A percentile compares a stretch with the other conserved stretches of the same genome.
phyloP scores from a whole-genome alignment of 2,113 vertebrate species.

The Malaclemys terrapin region DNA sequence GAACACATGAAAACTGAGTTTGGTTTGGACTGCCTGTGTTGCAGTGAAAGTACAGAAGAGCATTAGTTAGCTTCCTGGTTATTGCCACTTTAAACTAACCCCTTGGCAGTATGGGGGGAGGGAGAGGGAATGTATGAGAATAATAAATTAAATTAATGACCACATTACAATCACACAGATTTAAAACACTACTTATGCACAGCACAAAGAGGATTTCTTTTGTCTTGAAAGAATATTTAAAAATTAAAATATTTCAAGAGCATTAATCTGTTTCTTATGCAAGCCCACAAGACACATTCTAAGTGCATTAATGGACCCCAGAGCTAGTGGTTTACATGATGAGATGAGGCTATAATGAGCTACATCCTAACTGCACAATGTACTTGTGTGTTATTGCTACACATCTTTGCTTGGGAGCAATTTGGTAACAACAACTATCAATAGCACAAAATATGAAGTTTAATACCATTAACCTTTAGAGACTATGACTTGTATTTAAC shows the following conservation, averaged over 20 bases:
- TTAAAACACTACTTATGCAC: constrained; percentile 67
- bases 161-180: constrained; percentile 66
- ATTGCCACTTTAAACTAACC: constrained; percentile 53
- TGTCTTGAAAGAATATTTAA: constrained; percentile 70
- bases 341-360: constrained; percentile 67
- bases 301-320: constrained; percentile 58
- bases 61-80: background rate
- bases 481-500: background rate
- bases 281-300: constrained; percentile 57
- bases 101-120: constrained; percentile 8
- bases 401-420: constrained; percentile 55
- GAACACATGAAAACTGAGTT: background rate
- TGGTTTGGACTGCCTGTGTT: background rate
- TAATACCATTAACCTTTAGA: constrained; percentile 18
- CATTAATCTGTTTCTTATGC: constrained; percentile 68
- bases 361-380: constrained; percentile 54
- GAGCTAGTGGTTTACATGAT: constrained; percentile 46
- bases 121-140: constrained; percentile 62
- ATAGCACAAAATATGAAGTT: constrained; percentile 25
- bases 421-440: constrained; percentile 36
- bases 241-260: constrained; percentile 73
- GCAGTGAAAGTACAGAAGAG: background rate
- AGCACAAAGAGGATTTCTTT: constrained; percentile 43
- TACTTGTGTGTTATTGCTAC: constrained; percentile 63
- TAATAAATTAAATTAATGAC: constrained; percentile 77